Percentiles rank a stretch among this genome's conserved stretches.
Conservation (phyloP, 2,113 vertebrate species). For the Etheostoma spectabile region DNA sequence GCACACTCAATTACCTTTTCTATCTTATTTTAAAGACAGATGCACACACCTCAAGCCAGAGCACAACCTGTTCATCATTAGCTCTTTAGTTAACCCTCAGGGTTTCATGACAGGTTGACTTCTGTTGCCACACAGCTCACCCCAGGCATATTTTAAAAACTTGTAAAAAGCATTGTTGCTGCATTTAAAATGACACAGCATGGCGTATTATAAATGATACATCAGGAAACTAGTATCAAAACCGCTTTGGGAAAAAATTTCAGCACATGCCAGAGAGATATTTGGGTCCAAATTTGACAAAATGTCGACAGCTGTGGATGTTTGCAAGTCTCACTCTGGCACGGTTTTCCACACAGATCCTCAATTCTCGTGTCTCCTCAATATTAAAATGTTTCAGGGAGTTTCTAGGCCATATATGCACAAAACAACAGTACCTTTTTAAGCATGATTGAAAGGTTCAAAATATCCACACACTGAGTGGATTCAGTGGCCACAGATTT, state of each 20-base stretch:
- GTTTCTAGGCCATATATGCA: neutral
- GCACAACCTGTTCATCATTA: slow-evolving; percentile 33
- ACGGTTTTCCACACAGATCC: neutral
- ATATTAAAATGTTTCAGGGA: neutral
- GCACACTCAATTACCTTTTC: slow-evolving; percentile 51
- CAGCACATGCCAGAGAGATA: slow-evolving; percentile 20
- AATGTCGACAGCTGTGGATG: neutral
- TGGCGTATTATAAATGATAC: slow-evolving; percentile 19
- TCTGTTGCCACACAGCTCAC: slow-evolving; percentile 9
- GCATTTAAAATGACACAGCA: slow-evolving; percentile 19
- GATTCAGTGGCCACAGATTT: neutral
- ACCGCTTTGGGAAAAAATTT: neutral
- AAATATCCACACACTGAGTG: neutral
- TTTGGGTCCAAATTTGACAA: slow-evolving; percentile 11
- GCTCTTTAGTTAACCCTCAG: slow-evolving; percentile 43
- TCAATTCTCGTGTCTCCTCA: slow-evolving; percentile 5
- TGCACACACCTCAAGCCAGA: slow-evolving; percentile 25
- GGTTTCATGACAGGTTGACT: slow-evolving; percentile 22
- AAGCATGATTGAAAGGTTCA: neutral
- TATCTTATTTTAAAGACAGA: slow-evolving; percentile 49
- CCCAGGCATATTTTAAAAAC: neutral
- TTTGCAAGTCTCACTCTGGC: slow-evolving; percentile 1
- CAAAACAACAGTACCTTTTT: no score
- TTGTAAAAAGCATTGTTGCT: slow-evolving; percentile 9
- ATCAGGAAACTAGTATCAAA: neutral